These are phyloP conservation scores for Nanger granti DNA, from an alignment of 2,113 vertebrate species.

Conservation along the genomic window DNA sequence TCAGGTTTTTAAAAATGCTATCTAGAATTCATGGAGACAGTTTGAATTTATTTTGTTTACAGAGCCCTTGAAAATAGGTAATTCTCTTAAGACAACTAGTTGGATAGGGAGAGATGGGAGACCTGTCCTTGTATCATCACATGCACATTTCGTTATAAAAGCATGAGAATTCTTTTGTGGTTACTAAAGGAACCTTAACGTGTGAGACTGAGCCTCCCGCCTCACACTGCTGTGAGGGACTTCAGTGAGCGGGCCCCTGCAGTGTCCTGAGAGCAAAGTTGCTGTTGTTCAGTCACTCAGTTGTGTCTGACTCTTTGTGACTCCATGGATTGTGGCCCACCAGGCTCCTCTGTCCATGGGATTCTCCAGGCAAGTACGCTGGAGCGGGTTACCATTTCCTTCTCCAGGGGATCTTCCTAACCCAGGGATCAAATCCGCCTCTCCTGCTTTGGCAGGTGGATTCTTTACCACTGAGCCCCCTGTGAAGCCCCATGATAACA, in stretches of 20 bases:
- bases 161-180: neutral
- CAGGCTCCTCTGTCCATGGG: neutral
- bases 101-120: neutral
- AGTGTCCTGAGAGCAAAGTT: neutral
- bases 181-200: neutral
- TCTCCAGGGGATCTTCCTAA: neutral
- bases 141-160: neutral
- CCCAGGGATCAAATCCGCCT: neutral
- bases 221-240: accelerated
- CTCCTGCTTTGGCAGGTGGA: neutral
- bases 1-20: neutral
- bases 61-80: neutral
- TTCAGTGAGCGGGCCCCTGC: neutral
- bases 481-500: neutral
- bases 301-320: neutral
- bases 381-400: neutral
- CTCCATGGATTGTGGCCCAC: neutral
- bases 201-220: neutral
- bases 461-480: neutral
- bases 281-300: neutral
- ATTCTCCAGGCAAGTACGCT: neutral
- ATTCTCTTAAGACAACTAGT: neutral
- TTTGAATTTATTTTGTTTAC: constrained; percentile 6
- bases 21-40: neutral
- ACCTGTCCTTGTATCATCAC: neutral